Percentiles rank a stretch among this genome's conserved stretches.
Evolutionary conservation across 1,140 invertebrate genomes (phyloP).

Genomic region (Probaryconus sp.): DNA sequence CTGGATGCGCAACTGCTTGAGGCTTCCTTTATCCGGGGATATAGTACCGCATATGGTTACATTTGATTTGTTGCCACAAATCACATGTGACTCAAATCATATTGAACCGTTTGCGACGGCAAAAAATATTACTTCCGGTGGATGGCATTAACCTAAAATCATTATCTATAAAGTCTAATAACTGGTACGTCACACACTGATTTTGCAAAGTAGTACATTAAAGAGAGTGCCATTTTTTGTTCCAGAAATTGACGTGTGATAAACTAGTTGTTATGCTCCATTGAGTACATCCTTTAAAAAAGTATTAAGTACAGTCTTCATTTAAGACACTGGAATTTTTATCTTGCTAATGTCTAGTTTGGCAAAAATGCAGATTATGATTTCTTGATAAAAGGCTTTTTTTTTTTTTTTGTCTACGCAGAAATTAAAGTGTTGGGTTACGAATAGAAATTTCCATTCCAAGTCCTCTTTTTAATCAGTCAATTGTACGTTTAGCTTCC

Average conservation of each 20-base stretch:
- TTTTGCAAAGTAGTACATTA: constrained; percentile 22
- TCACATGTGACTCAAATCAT: constrained; percentile 26
- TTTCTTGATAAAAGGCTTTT: too few relatives aligned
- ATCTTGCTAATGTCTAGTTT: constrained; percentile 7
- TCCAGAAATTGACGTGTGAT: constrained; percentile 32
- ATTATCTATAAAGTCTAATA: not conserved
- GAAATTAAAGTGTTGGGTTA: too few relatives aligned
- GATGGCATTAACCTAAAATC: not conserved
- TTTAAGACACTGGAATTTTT: constrained; percentile 32
- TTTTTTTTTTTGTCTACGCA: too few relatives aligned
- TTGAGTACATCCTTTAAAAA: constrained; percentile 6
- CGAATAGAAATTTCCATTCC: too few relatives aligned
- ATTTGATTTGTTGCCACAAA: constrained; percentile 32
- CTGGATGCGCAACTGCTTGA: constrained; percentile 35
- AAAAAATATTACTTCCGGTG: constrained; percentile 32
- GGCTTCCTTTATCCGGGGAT: constrained; percentile 36
- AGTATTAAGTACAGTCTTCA: too few relatives aligned
- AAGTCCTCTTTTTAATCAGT: too few relatives aligned
- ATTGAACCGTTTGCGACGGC: constrained; percentile 15
- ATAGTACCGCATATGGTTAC: constrained; percentile 49
- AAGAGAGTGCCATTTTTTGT: constrained; percentile 15
- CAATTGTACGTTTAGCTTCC: too few relatives aligned
- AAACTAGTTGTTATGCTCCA: constrained; percentile 40
- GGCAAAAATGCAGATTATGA: constrained; percentile 2
- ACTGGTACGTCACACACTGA: constrained; percentile 25